These are phyloP conservation scores for Promerops cafer DNA, from an alignment of 2,113 vertebrate genomes.

Conservation along the genomic window DNA sequence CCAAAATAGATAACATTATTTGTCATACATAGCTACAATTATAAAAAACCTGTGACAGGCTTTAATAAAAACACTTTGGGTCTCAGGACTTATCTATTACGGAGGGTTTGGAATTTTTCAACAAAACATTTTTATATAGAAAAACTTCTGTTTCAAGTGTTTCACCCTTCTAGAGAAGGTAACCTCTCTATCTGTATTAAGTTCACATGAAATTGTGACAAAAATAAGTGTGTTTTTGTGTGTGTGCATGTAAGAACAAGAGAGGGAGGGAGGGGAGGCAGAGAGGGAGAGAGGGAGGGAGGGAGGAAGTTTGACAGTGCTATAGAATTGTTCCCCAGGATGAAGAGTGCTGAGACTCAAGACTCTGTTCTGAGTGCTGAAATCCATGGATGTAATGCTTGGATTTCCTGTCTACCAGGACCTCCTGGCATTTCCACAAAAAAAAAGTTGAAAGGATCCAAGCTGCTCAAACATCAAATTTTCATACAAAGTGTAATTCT, in stretches of 20 bases:
- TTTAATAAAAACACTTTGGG: not conserved
- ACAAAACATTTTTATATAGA: not conserved
- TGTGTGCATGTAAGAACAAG: not conserved
- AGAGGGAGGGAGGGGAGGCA: not conserved
- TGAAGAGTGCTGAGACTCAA: not conserved
- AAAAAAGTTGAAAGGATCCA: not conserved
- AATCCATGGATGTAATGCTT: not conserved
- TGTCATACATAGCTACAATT: not conserved
- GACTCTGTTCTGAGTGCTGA: not conserved
- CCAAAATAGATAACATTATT: not conserved
- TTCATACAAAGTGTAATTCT: not conserved
- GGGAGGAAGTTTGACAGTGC: not conserved
- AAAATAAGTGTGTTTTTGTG: not conserved
- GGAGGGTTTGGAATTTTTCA: not conserved
- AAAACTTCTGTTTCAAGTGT: not conserved
- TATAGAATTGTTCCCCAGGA: not conserved
- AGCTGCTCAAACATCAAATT: not conserved
- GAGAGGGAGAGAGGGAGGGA: not conserved
- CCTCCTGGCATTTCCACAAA: not conserved
- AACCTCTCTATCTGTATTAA: not conserved
- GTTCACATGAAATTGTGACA: not conserved
- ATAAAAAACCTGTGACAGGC: not conserved
- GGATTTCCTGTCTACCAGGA: not conserved
- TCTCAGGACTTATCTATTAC: not conserved
- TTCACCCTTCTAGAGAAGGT: not conserved